Conservation (phyloP, 2,888 invertebrate species). For the Agonopterix alstromeriana region DNA sequence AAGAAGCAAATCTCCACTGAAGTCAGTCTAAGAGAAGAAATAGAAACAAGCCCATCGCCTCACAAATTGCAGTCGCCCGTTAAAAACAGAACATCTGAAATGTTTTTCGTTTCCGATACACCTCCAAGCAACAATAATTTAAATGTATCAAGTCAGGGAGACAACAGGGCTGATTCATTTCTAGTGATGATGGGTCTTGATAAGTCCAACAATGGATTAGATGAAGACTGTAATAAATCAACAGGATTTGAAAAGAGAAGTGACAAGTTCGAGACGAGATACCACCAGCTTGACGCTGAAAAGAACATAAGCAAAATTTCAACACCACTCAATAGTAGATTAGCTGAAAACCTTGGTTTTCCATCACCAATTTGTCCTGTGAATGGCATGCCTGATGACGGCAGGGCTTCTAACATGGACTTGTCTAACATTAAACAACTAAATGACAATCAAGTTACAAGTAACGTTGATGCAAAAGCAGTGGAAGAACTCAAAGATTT, state of each 20-base stretch:
- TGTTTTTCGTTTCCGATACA: slow-evolving; percentile 56
- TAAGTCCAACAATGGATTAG: slow-evolving; percentile 45
- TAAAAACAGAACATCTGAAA: slow-evolving; percentile 45
- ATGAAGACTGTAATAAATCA: slow-evolving; percentile 43
- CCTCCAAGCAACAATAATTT: slow-evolving; percentile 22
- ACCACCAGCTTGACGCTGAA: slow-evolving; percentile 41
- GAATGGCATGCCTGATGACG: slow-evolving; percentile 44
- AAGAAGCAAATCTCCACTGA: slow-evolving; percentile 48
- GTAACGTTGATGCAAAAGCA: slow-evolving; percentile 31
- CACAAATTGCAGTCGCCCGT: slow-evolving; percentile 37
- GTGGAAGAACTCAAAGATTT: slow-evolving; percentile 63
- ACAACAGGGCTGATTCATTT: slow-evolving; percentile 58
- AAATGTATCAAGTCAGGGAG: slow-evolving; percentile 30
- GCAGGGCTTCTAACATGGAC: slow-evolving; percentile 31
- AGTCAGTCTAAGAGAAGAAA: slow-evolving; percentile 59
- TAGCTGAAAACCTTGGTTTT: slow-evolving; percentile 39
- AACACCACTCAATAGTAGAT: slow-evolving; percentile 49
- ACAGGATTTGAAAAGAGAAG: slow-evolving; percentile 42
- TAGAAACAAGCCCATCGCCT: slow-evolving; percentile 34
- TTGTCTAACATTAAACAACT: slow-evolving; percentile 29
- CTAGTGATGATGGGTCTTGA: slow-evolving; percentile 62
- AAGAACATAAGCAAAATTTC: slow-evolving; percentile 59
- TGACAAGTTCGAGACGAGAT: slow-evolving; percentile 39
- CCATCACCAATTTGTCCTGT: slow-evolving; percentile 40
- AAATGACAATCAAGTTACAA: slow-evolving; percentile 17